Evolutionary conservation across 1,140 invertebrate genomes (phyloP).

Genomic region (Drosophila eugracilis): DNA sequence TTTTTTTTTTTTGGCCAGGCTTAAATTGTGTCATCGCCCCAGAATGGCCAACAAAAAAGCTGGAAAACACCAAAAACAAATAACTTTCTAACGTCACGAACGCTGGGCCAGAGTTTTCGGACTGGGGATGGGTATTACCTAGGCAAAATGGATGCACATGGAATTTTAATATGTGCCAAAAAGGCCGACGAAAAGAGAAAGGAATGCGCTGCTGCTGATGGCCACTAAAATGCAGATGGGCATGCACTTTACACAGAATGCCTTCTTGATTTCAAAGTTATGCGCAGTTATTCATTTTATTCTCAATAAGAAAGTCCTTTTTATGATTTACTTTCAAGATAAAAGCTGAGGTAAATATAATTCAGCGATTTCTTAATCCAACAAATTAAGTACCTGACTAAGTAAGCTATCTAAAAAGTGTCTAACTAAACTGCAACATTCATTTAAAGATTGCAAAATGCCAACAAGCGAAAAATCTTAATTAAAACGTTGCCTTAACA

Average conservation of each 20-base stretch:
- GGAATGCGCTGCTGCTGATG: constrained; percentile 28
- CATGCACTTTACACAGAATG: neutral
- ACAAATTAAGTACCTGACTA: too few species aligned
- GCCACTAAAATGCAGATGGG: constrained; percentile 4
- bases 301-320: too few species aligned
- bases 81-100: constrained; percentile 55
- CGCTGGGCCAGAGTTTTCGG: constrained; percentile 1
- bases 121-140: constrained; percentile 25
- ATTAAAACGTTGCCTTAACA: neutral
- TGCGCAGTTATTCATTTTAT: neutral
- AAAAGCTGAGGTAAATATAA: too few species aligned
- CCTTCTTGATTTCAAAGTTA: neutral
- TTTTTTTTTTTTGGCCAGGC: constrained; percentile 18
- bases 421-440: neutral
- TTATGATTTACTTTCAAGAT: too few species aligned
- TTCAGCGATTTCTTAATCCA: too few species aligned
- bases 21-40: constrained; percentile 53
- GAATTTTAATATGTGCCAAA: constrained; percentile 54
- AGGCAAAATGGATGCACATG: constrained; percentile 43
- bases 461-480: neutral
- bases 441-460: neutral
- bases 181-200: constrained; percentile 51
- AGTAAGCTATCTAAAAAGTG: neutral
- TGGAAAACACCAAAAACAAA: neutral
- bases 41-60: constrained; percentile 31